phyloP scores from a whole-genome alignment of 2,113 vertebrate genomes.

The Machaerirhynchus nigripectus region DNA sequence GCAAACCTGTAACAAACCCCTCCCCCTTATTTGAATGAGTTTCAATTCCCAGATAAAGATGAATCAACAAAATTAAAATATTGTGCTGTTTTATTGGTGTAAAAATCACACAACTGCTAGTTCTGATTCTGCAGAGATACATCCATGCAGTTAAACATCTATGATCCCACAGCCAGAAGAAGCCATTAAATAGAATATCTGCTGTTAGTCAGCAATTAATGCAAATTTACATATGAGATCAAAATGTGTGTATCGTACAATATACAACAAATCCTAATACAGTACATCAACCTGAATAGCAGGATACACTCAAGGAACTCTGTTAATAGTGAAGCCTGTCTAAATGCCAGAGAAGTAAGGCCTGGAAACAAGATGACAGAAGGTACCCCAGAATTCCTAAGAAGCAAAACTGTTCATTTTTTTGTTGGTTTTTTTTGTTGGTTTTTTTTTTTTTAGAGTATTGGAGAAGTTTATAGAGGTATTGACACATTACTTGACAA shows the following conservation, averaged over 20 bases:
- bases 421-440: background rate
- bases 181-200: conserved; percentile 92
- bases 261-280: conserved; percentile 85
- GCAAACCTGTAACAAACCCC: background rate
- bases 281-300: conserved; percentile 83
- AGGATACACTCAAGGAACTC: conserved; percentile 74
- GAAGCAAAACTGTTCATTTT: conserved; percentile 28
- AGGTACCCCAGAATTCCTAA: conserved; percentile 67
- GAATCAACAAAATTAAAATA: conserved; percentile 84
- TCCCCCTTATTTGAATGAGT: background rate
- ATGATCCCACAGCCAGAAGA: conserved; percentile 90
- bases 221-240: conserved; percentile 93
- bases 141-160: conserved; percentile 93
- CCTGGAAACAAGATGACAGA: conserved; percentile 69
- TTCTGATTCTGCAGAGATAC: conserved; percentile 91
- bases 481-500: conserved; percentile 64
- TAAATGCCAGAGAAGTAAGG: conserved; percentile 76
- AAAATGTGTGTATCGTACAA: conserved; percentile 89
- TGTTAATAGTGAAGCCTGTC: conserved; percentile 75
- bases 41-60: conserved; percentile 57
- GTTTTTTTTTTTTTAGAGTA: background rate
- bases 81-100: conserved; percentile 93
- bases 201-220: conserved; percentile 95
- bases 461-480: conserved; percentile 43
- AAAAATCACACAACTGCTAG: conserved; percentile 96